phyloP scores from a whole-genome alignment of 2,888 invertebrate species.

The Agrotis ipsilon region DNA sequence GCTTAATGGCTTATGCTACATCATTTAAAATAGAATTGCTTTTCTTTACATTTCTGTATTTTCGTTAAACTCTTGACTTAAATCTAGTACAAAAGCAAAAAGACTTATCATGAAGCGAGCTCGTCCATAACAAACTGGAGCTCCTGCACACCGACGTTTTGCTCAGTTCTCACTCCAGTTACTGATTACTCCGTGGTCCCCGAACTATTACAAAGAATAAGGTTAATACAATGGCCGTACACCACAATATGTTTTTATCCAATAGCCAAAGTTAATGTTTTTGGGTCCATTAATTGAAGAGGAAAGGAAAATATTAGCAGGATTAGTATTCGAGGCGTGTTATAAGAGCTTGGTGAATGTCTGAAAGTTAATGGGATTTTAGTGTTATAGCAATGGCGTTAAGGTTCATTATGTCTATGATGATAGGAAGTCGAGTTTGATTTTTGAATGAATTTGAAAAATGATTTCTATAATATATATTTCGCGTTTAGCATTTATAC shows the following conservation, averaged over 20 bases:
- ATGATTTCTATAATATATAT: too few relatives aligned
- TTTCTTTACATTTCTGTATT: too few relatives aligned
- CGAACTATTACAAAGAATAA: constrained; percentile 36
- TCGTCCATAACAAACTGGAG: too few relatives aligned
- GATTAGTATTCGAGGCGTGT: constrained; percentile 39
- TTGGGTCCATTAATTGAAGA: constrained; percentile 38
- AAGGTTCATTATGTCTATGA: not conserved
- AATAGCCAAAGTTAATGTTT: constrained; percentile 43
- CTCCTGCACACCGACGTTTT: too few relatives aligned
- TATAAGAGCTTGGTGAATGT: not conserved
- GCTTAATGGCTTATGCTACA: too few relatives aligned
- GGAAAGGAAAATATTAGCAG: constrained; percentile 34
- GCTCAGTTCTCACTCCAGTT: constrained; percentile 5
- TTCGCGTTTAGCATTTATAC: too few relatives aligned
- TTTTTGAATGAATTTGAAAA: not conserved
- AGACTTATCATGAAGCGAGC: too few relatives aligned
- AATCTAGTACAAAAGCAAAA: too few relatives aligned
- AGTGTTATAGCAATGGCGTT: not conserved
- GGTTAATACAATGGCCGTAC: constrained; percentile 31
- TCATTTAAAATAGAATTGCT: too few relatives aligned
- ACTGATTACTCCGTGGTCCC: constrained; percentile 4
- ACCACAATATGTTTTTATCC: constrained; percentile 53
- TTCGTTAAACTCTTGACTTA: too few relatives aligned
- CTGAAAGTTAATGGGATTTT: constrained; percentile 3
- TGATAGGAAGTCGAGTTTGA: rapidly evolving